phyloP scores from a whole-genome alignment of 2,888 invertebrate genomes.

The Rhamnusium bicolor region DNA sequence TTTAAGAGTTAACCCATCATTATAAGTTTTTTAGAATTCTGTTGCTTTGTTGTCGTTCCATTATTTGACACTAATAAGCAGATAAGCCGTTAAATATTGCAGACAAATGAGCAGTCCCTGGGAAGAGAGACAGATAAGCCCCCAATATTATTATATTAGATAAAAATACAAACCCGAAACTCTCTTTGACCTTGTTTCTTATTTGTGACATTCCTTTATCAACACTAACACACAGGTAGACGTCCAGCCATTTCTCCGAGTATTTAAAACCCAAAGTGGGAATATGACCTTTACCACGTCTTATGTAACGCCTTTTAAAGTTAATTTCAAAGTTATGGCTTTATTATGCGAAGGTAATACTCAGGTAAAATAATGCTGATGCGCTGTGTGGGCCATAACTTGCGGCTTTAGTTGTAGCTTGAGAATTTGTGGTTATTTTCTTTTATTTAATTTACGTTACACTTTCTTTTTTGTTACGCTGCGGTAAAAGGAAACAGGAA shows the following conservation, averaged over 20 bases:
- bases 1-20: not conserved
- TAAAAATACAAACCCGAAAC: slow-evolving; percentile 8
- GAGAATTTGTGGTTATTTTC: slow-evolving; percentile 8
- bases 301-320: slow-evolving; percentile 18
- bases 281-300: slow-evolving; percentile 24
- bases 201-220: not conserved
- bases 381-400: not conserved
- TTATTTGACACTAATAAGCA: slow-evolving; percentile 6
- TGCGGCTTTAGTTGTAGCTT: not conserved
- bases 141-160: not conserved
- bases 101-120: slow-evolving; percentile 1
- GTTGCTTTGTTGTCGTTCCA: not conserved
- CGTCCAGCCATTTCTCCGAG: not conserved
- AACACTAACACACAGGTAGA: slow-evolving; percentile 2
- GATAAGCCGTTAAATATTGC: slow-evolving; percentile 15
- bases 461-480: not conserved
- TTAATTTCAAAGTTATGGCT: slow-evolving; percentile 5
- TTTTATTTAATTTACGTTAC: not conserved
- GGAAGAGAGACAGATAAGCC: not conserved
- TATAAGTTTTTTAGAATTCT: not conserved
- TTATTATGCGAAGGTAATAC: slow-evolving; percentile 12
- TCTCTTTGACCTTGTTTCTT: slow-evolving; percentile 6
- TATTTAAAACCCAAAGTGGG: not conserved
- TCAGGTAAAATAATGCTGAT: slow-evolving; percentile 18
- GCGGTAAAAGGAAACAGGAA: not conserved